These are phyloP conservation scores for Rotaria sp. DNA, from an alignment of 2,888 invertebrate genomes.

Conservation along the genomic window DNA sequence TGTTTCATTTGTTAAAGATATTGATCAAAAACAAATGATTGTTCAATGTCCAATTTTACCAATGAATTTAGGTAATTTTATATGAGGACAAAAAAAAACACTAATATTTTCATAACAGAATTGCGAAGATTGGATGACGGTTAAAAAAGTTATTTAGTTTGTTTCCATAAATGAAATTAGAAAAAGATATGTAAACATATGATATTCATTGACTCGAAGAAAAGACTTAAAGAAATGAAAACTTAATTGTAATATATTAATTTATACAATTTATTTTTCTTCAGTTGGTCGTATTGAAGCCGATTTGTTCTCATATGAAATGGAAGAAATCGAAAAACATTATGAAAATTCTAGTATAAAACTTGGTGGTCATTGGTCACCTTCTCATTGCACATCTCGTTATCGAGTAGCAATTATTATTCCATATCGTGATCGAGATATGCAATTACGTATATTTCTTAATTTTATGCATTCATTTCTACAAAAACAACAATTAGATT, in stretches of 20 bases:
- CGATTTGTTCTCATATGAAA: not conserved
- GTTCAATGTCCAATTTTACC: slow-evolving; percentile 30
- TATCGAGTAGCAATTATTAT: slow-evolving; percentile 39
- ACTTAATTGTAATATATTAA: not conserved
- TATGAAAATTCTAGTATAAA: not conserved
- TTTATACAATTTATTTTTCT: not conserved
- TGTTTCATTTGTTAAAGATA: not conserved
- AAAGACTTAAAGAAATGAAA: no score
- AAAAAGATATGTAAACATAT: no score
- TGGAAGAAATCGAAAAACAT: not conserved
- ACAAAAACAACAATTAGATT: slow-evolving; percentile 36
- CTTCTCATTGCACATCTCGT: slow-evolving; percentile 24
- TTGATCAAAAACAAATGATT: not conserved
- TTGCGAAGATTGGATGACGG: not conserved
- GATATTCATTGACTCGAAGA: no score
- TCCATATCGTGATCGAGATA: slow-evolving; percentile 35
- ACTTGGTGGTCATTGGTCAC: slow-evolving; percentile 2
- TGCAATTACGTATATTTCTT: slow-evolving; percentile 35
- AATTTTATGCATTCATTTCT: slow-evolving; percentile 35
- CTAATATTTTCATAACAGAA: not conserved
- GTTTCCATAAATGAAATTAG: no score
- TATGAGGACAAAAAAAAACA: no score
- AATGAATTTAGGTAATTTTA: slow-evolving; percentile 30
- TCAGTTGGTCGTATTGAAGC: not conserved
- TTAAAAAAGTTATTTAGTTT: not conserved